phyloP scores from a whole-genome alignment of 1,140 invertebrate genomes.

The Pissodes strobi region DNA sequence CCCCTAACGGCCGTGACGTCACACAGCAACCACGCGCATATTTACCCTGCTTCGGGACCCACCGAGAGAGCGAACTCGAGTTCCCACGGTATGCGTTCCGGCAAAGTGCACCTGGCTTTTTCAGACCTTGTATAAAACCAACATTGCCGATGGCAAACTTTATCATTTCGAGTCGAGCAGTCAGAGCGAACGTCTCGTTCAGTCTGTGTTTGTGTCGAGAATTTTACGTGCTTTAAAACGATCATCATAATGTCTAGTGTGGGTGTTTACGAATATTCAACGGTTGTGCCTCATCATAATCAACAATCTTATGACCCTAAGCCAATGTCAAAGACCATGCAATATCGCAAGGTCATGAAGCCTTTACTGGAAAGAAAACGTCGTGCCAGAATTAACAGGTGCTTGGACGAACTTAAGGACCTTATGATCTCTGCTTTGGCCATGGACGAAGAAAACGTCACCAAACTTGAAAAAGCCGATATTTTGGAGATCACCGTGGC shows the following conservation, averaged over 20 bases:
- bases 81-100: conserved; percentile 38
- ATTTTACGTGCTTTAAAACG: conserved; percentile 18
- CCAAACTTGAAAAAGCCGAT: conserved; percentile 95
- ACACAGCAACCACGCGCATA: too few species aligned
- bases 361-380: conserved; percentile 93
- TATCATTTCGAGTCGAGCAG: conserved; percentile 34
- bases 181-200: conserved; percentile 23
- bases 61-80: not conserved
- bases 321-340: conserved; percentile 80
- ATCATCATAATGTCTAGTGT: conserved; percentile 27
- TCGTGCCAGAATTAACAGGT: conserved; percentile 90
- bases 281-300: conserved; percentile 43
- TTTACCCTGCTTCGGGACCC: conserved; percentile 17
- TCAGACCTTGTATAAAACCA: conserved; percentile 34
- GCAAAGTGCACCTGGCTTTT: conserved; percentile 36
- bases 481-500: conserved; percentile 93
- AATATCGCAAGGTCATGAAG: conserved; percentile 93
- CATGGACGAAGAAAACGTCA: conserved; percentile 83
- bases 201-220: conserved; percentile 7
- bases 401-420: conserved; percentile 89
- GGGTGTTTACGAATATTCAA: conserved; percentile 24
- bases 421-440: conserved; percentile 86
- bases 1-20: conserved; percentile 19
- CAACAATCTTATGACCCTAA: conserved; percentile 42
- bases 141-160: conserved; percentile 6